Evolutionary conservation across 1,140 invertebrate genomes (phyloP), one percentile per base, ranked within the genome.

Genomic region (Cyphomyrmex costatus): DNA sequence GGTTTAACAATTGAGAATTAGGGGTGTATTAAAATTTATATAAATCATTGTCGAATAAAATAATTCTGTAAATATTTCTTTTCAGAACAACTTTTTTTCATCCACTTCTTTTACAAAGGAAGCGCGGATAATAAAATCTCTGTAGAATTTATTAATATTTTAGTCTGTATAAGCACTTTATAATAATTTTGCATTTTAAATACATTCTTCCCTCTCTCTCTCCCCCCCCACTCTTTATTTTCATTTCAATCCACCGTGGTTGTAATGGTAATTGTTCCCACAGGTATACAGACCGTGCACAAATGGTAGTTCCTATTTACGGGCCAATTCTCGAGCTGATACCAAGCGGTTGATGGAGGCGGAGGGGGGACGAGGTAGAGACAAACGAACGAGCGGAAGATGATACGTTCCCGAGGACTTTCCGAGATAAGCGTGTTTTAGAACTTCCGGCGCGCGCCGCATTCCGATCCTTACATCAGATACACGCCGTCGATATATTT

Each of bases 301-400:
- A 91, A 90, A 65, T 86, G 70, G 83, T 85, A 60, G 53, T 68
- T 83, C 80, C 78, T 89, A 89, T 89, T 92, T 92, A 91, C 78
- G 86, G 89, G 88, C 79, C 87, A 92, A 92, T 92, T 92, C 87
- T 91, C 83, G 76, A 86, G 70, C 58, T 76, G 68, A 68, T 86
- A 87, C 33, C 63, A 65, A 58, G n/a, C 58, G 71, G 24, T 68
- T 42, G 82, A 88, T 68, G 76, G 60, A 58, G 33, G 60, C 58
- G 58, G 60, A 46, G 30, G 42, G 33, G 30, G 46, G 19, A 33
- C 6, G 27, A 86, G 24, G 21, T n/a, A 51, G 68, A 66, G 46
- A 58, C 36, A 27, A 61, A 30, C 51, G 63, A 84, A 87, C 21
- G 53, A 82, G 49, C 53, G 49, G 53, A 78, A 87, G 68, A 88